Conservation (phyloP, 1,140 invertebrate genomes). For the Venturia canescens region DNA sequence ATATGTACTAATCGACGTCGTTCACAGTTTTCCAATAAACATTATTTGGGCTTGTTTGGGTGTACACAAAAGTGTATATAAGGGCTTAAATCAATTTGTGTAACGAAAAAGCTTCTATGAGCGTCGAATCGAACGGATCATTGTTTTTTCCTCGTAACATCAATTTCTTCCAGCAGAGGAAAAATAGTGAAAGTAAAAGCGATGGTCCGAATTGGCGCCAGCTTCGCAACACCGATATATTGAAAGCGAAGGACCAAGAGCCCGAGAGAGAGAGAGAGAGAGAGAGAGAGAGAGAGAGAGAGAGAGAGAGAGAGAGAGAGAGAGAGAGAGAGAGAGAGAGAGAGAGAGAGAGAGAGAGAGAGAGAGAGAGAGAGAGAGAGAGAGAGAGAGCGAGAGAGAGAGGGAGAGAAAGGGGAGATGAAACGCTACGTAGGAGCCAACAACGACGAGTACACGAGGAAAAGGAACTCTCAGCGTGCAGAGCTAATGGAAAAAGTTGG, state of each 20-base stretch:
- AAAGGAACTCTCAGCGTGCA: slow-evolving; percentile 25
- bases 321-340: slow-evolving; percentile 1
- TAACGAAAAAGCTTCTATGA: too few relatives aligned
- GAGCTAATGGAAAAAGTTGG: slow-evolving; percentile 62
- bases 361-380: neutral
- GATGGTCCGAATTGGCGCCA: too few relatives aligned
- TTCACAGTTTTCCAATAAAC: too few relatives aligned
- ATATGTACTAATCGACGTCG: too few relatives aligned
- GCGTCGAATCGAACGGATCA: too few relatives aligned
- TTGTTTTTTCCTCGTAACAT: too few relatives aligned
- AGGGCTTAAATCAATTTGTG: too few relatives aligned
- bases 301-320: slow-evolving; percentile 7
- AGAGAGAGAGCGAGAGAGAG: neutral
- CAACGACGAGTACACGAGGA: neutral
- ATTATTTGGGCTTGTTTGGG: too few relatives aligned
- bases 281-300: neutral
- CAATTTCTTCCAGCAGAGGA: too few relatives aligned
- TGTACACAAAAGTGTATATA: too few relatives aligned
- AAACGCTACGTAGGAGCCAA: slow-evolving; percentile 1
- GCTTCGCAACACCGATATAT: too few relatives aligned
- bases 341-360: neutral
- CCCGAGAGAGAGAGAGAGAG: neutral
- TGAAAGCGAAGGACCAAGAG: neutral
- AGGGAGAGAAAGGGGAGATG: neutral
- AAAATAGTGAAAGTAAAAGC: too few relatives aligned